Base-by-base conservation (phyloP, 2,113 vertebrate genomes). In the Madoqua kirkii region DNA sequence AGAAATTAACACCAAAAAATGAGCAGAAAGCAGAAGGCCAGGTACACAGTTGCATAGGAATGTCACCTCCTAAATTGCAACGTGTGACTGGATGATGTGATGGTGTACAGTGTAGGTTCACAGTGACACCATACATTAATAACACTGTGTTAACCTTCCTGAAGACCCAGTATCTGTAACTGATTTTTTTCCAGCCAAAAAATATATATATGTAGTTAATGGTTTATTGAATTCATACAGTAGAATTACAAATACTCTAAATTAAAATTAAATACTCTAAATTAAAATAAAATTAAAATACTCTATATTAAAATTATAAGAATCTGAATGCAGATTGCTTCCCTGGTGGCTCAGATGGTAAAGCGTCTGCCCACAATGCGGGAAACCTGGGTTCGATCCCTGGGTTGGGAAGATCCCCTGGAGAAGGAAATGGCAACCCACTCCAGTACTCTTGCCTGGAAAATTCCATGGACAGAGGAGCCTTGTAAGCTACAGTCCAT, bases 1-100 rank as follows among this genome's bases (percentile, higher is more conserved):
- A 60, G 13, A 88, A 85, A 88, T 88, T 82, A 93, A 85, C 87
- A 76, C 55, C n/a, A 87, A 74, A 89, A 52, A 48, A 33, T 27
- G 3, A 78, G 29, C 33, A 60, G 54, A 25, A 79, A 86, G 88
- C 36, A 52, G 67, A 90, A 96, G 59, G 3, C n/a, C 31, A 25
- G 71, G 25, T 23, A 21, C 1, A 16, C 7, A 40, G 52, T 36
- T 83, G 78, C 60, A 52, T 15, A 76, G 62, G 13, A 87, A 62
- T 5, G 2, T 2, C 67, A 7, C 43, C 36, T 89, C n/a, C 5
- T 23, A 85, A 52, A 36, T 3, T 40, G 36, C n/a, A 84, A 43
- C 2, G 7, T 48, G 8, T 78, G 23, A 52, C 29, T 17, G 0
- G 1, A 52, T 40, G 29, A 55, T 8, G 5, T 8, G 33, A 4